These are phyloP conservation scores for Scylla paramamosain DNA, from an alignment of 1,140 invertebrate genomes.

Conservation along the genomic window DNA sequence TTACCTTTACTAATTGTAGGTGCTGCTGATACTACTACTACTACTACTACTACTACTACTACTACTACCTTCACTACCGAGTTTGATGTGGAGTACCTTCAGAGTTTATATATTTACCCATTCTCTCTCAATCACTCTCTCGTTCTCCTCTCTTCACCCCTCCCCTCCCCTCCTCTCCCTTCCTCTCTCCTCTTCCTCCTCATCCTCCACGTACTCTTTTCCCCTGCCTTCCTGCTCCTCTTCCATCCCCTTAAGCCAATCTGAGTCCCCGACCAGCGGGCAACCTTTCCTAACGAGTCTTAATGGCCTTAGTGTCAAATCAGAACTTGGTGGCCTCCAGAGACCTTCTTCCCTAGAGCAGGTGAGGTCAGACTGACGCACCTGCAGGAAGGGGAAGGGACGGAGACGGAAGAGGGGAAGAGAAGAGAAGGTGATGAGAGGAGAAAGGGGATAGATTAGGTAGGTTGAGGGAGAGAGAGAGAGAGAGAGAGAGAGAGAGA, in stretches of 20 bases:
- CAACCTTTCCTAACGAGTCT: conserved; percentile 21
- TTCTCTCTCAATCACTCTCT: too few relatives aligned
- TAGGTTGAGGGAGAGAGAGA: not conserved
- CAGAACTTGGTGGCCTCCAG: not conserved
- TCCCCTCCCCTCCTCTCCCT: not conserved
- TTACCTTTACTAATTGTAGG: too few relatives aligned
- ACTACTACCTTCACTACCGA: too few relatives aligned
- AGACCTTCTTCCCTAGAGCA: not conserved
- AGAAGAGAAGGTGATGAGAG: not conserved
- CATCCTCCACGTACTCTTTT: not conserved
- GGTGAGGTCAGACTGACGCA: not conserved
- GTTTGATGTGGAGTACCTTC: too few relatives aligned
- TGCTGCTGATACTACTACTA: too few relatives aligned
- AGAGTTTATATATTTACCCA: too few relatives aligned
- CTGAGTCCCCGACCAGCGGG: not conserved
- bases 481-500: not conserved
- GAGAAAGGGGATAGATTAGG: too few relatives aligned
- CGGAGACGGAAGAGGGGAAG: not conserved
- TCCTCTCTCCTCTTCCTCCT: not conserved
- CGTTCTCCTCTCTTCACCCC: too few relatives aligned
- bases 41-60: too few relatives aligned
- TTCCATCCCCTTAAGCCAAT: conserved; percentile 21
- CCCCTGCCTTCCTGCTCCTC: not conserved
- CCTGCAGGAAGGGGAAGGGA: not conserved
- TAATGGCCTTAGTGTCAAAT: conserved; percentile 15